Evolutionary conservation across 2,113 vertebrate species (phyloP), one percentile per base, ranked within the genome.

Genomic region (Heterochromis multidens): DNA sequence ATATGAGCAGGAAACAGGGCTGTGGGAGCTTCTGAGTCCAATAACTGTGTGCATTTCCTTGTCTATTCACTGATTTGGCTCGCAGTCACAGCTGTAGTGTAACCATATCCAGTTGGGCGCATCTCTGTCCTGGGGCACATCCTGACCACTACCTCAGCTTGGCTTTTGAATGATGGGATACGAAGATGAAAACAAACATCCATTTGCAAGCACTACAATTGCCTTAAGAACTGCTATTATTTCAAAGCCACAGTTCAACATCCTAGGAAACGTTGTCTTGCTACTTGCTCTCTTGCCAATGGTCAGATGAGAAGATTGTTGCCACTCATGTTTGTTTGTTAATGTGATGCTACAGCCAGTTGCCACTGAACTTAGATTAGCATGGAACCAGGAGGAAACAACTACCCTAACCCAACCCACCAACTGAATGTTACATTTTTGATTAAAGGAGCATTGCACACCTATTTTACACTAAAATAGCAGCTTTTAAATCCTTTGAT

Each of bases 61-160:
- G 27, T 89, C 65, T 74, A 72, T 86, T 80, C 49, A 56, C 74
- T 33, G 21, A 35, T 43, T 40, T 56, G 74, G 2, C 87, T 72
- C 8, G 1, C 49, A 43, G 82, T 81, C 81, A 83, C 81, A 81
- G 78, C 81, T 90, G 82, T 88, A 65, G 86, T 43, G 82, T 86
- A 78, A 87, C 79, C 78, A 23, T 29, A 31, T 62, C 78, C 65
- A 77, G 78, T 60, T 90, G 82, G 86, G 85, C 77, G 49, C 81
- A 56, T 84, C 35, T 77, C 82, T 82, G 77, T 67, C 88, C 82
- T 81, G 29, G 60, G 79, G 84, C 83, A 12, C 74, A 83, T 85
- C 56, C 79, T 76, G 79, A 85, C 80, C 85, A 86, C 33, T 65
- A 74, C 23, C 56, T 70, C 54, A 19, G 25, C 19, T 58, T 31